Evolutionary conservation across 2,797 vertebrate genomes (phyloP), one percentile per base, ranked within the genome.

Genomic region (Bovichtus variegatus): DNA sequence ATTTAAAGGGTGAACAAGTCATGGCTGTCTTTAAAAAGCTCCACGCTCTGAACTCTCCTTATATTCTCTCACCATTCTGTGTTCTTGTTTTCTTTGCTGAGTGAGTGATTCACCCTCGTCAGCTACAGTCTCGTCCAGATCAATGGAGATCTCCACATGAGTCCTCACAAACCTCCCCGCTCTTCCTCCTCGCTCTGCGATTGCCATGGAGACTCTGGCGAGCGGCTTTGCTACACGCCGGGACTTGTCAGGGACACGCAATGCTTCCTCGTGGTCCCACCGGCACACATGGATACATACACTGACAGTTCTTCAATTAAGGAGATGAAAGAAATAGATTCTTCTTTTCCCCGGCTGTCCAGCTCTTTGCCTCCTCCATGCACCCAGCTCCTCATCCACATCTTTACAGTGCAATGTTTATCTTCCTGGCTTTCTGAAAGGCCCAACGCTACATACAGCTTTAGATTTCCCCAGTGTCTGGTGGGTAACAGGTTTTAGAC

Each of bases 201-300:
- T 93, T 18, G 51, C 91, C 91, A 93, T 91, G 90, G 92, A 86
- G 83, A 93, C 87, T 78, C 70, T 2, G 40, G 55, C 3, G 49
- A 83, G 71, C 4, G 38, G 68, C 67, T 41, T 66, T 11, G 21
- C 62, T 46, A 36, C 70, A 78, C 64, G 76, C 46, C 19, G 4
- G 80, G 65, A 82, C 78, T 75, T 71, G 72, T 84, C 64, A 34
- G 65, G 69, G 61, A 64, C 76, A 49, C 13, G 62, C 47, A 49
- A 21, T 8, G 21, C 46, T 67, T 79, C 70, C 50, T 23, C 13
- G 50, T n/a, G 34, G 23, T 61, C 66, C 23, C 63, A 21, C 64
- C 27, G 40, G 25, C 68, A 60, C 65, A 57, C 55, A 51, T 3
- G 15, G 50, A 74, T 2, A 53, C 64, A 63, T 18, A 23, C 27